Evolutionary conservation across 92 coral and sea anemone genomes (phyloP).

Genomic region (Galaxea fascicularis): DNA sequence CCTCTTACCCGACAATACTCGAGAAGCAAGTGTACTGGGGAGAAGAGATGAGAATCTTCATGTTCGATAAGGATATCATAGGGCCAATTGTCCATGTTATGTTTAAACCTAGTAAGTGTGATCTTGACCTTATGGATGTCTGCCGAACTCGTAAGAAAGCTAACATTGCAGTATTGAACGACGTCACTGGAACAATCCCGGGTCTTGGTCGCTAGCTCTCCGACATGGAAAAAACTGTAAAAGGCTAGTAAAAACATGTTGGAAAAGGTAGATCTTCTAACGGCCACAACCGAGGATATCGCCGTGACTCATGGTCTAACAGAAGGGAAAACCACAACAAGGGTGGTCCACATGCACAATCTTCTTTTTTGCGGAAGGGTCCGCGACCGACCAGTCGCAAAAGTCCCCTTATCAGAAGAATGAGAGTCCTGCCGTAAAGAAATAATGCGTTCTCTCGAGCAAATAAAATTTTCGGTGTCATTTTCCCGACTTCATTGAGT

Average conservation of each 20-base stretch:
- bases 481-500: conserved; percentile 10
- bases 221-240: neutral
- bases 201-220: neutral
- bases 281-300: conserved; percentile 13
- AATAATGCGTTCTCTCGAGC: conserved; percentile 1
- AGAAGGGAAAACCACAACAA: too few species aligned
- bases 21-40: neutral
- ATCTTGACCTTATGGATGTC: neutral
- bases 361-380: conserved; percentile 9
- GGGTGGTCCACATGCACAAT: too few species aligned
- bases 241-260: neutral
- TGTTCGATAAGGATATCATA: neutral
- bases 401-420: conserved; percentile 4
- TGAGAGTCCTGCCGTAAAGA: too few species aligned
- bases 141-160: neutral
- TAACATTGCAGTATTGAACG: neutral
- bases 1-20: neutral
- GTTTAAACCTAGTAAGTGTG: neutral
- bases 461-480: conserved; percentile 46
- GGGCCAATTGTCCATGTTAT: neutral
- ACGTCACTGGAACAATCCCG: neutral
- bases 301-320: too few species aligned
- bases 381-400: conserved; percentile 12
- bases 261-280: neutral
- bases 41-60: neutral